Conservation (phyloP, 2,113 vertebrate genomes). For the Daboia siamensis region DNA sequence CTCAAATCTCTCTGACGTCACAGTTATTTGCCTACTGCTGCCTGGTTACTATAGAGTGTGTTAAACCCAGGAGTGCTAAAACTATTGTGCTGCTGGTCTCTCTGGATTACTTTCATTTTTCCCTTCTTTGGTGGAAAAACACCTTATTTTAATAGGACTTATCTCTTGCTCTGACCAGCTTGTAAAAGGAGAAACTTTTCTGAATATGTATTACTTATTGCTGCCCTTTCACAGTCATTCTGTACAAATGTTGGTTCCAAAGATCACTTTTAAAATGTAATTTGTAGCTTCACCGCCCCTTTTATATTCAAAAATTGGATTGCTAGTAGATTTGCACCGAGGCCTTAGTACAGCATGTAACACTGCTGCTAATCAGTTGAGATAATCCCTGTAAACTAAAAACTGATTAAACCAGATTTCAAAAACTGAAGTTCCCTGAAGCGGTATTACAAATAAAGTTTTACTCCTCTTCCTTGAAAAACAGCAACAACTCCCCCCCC, state of each 20-base stretch:
- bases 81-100: background rate
- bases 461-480: background rate
- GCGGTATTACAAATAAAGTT: background rate
- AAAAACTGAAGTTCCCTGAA: background rate
- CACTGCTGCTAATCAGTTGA: conserved; percentile 58
- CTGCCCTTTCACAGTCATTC: background rate
- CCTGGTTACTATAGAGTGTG: conserved; percentile 72
- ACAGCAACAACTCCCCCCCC: background rate
- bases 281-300: background rate
- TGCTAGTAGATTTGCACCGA: conserved; percentile 16
- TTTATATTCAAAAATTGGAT: conserved; percentile 26
- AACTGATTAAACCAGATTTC: conserved; percentile 58
- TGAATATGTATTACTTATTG: background rate
- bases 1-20: conserved; percentile 77
- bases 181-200: background rate
- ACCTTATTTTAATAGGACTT: background rate
- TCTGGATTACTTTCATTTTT: background rate
- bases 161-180: background rate
- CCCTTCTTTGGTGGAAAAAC: background rate
- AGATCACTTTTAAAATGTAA: background rate
- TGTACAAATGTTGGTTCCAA: background rate
- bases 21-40: conserved; percentile 73
- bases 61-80: conserved; percentile 67
- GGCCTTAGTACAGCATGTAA: conserved; percentile 63
- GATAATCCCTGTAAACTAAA: conserved; percentile 62